These are phyloP conservation scores for Brachyhypopomus occidentalis DNA, from an alignment of 2,113 vertebrate species.

Conservation along the genomic window DNA sequence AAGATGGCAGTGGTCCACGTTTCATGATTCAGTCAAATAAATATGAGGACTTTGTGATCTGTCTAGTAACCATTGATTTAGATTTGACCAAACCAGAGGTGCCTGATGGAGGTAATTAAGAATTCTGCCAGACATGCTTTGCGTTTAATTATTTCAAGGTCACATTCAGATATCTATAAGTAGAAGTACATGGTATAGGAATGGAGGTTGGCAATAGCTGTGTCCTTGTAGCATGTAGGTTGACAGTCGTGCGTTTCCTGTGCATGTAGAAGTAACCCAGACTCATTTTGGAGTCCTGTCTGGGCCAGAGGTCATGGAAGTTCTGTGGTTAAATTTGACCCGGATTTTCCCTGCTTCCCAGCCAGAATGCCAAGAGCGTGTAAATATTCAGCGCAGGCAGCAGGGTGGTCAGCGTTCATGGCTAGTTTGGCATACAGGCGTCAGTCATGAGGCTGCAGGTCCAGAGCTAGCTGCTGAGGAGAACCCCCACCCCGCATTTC, in stretches of 20 bases:
- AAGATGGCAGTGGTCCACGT: neutral
- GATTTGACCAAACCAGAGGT: neutral
- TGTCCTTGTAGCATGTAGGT: neutral
- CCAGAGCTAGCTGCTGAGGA: neutral
- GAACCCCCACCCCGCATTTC: neutral
- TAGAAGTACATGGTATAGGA: too few relatives aligned
- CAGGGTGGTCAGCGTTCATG: neutral
- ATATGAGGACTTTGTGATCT: neutral
- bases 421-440: neutral
- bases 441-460: neutral
- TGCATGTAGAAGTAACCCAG: neutral
- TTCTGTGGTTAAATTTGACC: conserved; percentile 42
- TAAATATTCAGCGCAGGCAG: neutral
- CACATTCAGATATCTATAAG: neutral
- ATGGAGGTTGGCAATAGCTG: too few relatives aligned
- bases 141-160: neutral
- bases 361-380: conserved; percentile 16
- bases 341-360: conserved; percentile 25
- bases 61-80: neutral
- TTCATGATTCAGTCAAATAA: neutral
- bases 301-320: conserved; percentile 29
- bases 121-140: neutral
- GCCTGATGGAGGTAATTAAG: neutral
- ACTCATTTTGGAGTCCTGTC: conserved; percentile 2
- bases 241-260: neutral